Percentiles rank a stretch among this genome's conserved stretches.
phyloP scores from a whole-genome alignment of 1,140 invertebrate genomes.

The Zaprionus tsacasi region DNA sequence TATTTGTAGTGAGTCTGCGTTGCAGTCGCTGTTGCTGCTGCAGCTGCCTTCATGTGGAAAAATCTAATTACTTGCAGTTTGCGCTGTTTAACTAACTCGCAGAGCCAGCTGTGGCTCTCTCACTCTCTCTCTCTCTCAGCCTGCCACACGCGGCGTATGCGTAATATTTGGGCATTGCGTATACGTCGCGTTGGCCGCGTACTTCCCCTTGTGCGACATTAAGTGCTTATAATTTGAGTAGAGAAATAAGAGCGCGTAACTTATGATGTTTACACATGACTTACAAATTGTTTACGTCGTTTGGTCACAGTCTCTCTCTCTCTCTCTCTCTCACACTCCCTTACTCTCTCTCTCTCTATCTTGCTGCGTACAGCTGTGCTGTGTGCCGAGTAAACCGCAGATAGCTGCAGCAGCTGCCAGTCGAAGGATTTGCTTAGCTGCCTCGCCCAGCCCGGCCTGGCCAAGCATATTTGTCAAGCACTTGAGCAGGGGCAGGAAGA shows the following conservation, averaged over 20 bases:
- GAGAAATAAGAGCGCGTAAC: conserved; percentile 71
- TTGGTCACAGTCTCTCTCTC: conserved; percentile 42
- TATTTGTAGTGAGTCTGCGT: conserved; percentile 56
- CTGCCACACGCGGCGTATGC: conserved; percentile 62
- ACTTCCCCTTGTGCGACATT: conserved; percentile 59
- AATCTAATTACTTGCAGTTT: conserved; percentile 76
- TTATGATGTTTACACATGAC: conserved; percentile 83
- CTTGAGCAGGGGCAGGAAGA: conserved; percentile 60
- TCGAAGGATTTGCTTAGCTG: conserved; percentile 57
- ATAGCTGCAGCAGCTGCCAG: conserved; percentile 39
- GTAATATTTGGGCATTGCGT: conserved; percentile 68
- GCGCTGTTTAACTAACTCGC: conserved; percentile 70
- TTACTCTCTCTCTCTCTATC: neutral
- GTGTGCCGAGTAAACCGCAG: too few species aligned
- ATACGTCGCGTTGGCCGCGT: conserved; percentile 15
- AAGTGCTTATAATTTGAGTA: conserved; percentile 82
- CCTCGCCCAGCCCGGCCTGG: conserved; percentile 32
- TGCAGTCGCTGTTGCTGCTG: conserved; percentile 10
- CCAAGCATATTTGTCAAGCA: conserved; percentile 70
- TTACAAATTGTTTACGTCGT: conserved; percentile 81
- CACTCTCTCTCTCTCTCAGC: neutral
- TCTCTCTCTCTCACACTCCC: neutral
- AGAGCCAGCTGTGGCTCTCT: conserved; percentile 45
- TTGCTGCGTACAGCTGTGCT: conserved; percentile 25
- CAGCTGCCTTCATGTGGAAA: conserved; percentile 63